Evolutionary conservation across 2,888 invertebrate species (phyloP).

Genomic region (Ctena decussata): DNA sequence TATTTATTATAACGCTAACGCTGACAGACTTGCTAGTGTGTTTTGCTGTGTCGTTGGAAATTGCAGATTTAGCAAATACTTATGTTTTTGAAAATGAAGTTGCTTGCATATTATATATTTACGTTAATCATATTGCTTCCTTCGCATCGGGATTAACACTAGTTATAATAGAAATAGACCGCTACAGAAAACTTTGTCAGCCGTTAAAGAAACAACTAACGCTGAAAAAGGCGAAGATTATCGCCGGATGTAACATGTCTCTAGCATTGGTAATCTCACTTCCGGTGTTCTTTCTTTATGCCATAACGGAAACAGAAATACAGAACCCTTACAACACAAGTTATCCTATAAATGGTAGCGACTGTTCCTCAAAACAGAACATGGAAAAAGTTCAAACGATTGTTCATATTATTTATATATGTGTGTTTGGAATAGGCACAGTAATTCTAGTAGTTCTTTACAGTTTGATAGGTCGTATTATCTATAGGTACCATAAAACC

Average conservation of each 20-base stretch:
- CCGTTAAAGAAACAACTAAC: background rate
- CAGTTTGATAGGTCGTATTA: background rate
- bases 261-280: background rate
- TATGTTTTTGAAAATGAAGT: background rate
- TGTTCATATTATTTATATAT: background rate
- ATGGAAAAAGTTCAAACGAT: background rate
- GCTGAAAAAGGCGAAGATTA: background rate
- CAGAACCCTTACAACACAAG: background rate
- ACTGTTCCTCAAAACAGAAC: background rate
- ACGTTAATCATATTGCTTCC: background rate
- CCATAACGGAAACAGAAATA: background rate
- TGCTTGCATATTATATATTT: background rate
- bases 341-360: background rate
- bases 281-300: background rate
- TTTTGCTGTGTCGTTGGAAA: background rate
- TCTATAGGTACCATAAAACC: background rate
- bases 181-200: background rate
- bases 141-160: background rate
- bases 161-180: background rate
- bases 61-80: background rate
- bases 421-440: background rate
- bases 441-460: background rate
- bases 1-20: background rate
- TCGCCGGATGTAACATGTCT: background rate
- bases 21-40: background rate